Conservation (phyloP, 2,113 vertebrate genomes). For the Gulo gulo region DNA sequence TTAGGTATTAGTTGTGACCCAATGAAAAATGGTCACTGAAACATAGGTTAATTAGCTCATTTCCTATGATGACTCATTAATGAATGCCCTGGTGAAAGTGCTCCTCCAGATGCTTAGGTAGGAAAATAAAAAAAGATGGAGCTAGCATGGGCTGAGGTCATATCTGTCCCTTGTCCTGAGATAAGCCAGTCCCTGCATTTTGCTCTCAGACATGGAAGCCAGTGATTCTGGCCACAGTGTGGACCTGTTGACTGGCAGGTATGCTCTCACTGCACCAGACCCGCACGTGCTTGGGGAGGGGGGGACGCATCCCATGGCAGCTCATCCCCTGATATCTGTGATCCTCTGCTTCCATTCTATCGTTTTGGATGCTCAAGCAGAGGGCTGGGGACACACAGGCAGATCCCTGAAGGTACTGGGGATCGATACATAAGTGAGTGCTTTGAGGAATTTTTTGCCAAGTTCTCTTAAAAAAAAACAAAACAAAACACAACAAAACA, state of each 20-base stretch:
- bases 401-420: background rate
- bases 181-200: background rate
- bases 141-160: background rate
- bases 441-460: background rate
- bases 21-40: constrained; percentile 30
- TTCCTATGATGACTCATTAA: constrained; percentile 28
- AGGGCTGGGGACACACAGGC: background rate
- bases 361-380: background rate
- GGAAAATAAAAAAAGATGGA: background rate
- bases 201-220: background rate
- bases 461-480: background rate
- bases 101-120: background rate
- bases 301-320: background rate
- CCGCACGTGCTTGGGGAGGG: fast-evolving
- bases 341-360: background rate
- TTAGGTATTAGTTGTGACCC: constrained; percentile 10
- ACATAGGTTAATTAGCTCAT: background rate
- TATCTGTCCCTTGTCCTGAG: background rate
- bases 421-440: background rate
- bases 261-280: background rate
- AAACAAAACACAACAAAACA: background rate
- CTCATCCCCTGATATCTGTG: background rate
- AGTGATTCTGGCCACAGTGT: background rate
- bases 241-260: fast-evolving
- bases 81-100: background rate